Evolutionary conservation across 2,888 invertebrate species (phyloP), one percentile per base, ranked within the genome.

Genomic region (Lobophora halterata): DNA sequence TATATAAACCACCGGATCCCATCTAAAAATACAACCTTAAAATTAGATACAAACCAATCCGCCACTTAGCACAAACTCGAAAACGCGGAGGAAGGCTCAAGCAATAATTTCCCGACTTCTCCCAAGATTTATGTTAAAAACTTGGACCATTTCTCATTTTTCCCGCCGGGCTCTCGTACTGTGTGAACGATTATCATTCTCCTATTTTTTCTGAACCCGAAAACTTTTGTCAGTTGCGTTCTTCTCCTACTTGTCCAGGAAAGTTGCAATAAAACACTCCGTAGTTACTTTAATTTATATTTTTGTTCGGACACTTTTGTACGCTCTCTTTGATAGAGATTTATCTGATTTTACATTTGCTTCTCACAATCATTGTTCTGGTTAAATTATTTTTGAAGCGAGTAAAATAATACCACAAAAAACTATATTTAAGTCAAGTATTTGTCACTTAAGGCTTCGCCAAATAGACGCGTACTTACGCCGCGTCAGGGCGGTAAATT

Each of bases 41-140:
- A 46, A 42, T 37, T 37, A 49, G 29, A 43, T 33, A 37, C 33
- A 37, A 37, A 33, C 37, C 43, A 38, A 43, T 43, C 37, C 37
- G 13, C 28, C 43, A 55, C 52, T 46, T 48, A 54, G 49, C 50
- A 51, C 39, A 39, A 49, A 47, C 47, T 49, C 32, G 41, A 42
- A 34, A 47, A 41, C 66, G 58, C 58, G 62, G 64, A 63, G 58
- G 61, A 60, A 57, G 63, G 50, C 67, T 72, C 75, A 65, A 78
- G 76, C 74, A 75, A 79, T 79, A 79, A 79, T 80, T 79, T 77
- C 70, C 50, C 58, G 70, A 76, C 73, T 75, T 77, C 75, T 63
- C 43, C 53, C 54, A 55, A 81, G 85, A 86, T 86, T 86, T 86
- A 86, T 85, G 83, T 79, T 73, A 65, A 79, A 82, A 86, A 86